A percentile compares a stretch with the other conserved stretches of the same genome.
Evolutionary conservation across 1,140 invertebrate genomes (phyloP).

Genomic region (Pygmarrhopalites habei): DNA sequence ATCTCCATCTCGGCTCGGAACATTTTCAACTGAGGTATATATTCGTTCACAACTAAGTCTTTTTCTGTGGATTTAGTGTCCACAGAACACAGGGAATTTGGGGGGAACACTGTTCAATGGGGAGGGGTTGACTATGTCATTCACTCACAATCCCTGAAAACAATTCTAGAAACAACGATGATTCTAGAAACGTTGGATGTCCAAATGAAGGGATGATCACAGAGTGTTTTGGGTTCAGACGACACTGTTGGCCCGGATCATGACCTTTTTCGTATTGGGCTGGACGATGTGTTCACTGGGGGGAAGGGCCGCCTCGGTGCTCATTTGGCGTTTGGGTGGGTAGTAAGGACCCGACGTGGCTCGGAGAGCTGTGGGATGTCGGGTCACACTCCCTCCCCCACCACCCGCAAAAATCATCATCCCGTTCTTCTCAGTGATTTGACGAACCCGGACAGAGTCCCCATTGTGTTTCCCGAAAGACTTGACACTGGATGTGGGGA

Average conservation of each 20-base stretch:
- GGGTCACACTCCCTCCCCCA: too few relatives aligned
- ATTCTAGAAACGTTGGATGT: too few relatives aligned
- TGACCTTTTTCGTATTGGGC: conserved; percentile 17
- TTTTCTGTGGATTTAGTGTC: too few relatives aligned
- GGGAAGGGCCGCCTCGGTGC: conserved; percentile 20
- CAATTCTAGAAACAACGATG: too few relatives aligned
- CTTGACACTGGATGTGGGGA: conserved; percentile 35
- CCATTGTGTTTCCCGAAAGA: conserved; percentile 24
- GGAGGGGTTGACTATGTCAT: too few relatives aligned
- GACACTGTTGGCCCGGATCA: conserved; percentile 38
- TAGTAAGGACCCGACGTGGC: conserved; percentile 31
- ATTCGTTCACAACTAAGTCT: too few relatives aligned
- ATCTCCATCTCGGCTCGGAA: too few relatives aligned
- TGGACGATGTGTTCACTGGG: conserved; percentile 10
- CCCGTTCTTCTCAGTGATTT: conserved; percentile 16
- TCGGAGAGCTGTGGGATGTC: conserved; percentile 18
- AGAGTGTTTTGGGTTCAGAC: conserved; percentile 23
- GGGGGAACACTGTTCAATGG: too few relatives aligned
- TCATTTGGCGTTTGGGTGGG: conserved; percentile 32
- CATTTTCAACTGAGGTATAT: too few relatives aligned
- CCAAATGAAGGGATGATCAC: too few relatives aligned
- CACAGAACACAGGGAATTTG: too few relatives aligned
- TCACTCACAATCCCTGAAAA: too few relatives aligned
- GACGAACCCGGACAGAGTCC: conserved; percentile 24
- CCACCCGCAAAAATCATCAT: conserved; percentile 17